These are phyloP conservation scores for Solenopsis fugax DNA, from an alignment of 1,140 invertebrate genomes.

Conservation along the genomic window DNA sequence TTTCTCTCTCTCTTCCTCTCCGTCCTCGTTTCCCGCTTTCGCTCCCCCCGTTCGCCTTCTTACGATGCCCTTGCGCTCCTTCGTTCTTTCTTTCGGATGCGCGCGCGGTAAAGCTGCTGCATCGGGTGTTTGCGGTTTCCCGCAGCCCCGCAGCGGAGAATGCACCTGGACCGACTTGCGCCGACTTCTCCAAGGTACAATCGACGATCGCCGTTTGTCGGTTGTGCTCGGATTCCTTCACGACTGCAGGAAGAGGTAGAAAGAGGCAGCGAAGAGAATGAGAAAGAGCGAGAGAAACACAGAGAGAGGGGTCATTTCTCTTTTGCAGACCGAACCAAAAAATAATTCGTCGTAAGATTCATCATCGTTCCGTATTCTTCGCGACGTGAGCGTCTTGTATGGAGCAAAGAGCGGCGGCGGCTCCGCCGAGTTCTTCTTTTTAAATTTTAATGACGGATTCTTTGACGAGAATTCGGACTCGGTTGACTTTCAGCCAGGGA, in stretches of 20 bases:
- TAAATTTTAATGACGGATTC: conserved; percentile 1
- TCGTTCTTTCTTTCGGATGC: conserved; percentile 15
- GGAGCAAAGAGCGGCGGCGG: background rate
- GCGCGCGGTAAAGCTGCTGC: conserved; percentile 21
- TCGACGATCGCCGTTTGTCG: conserved; percentile 59
- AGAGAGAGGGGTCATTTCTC: background rate
- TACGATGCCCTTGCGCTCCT: background rate
- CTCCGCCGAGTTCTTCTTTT: background rate
- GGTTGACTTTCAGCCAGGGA: background rate
- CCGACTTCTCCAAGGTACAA: conserved; percentile 37
- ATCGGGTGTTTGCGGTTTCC: conserved; percentile 52
- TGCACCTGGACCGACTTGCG: conserved; percentile 52
- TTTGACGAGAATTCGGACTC: background rate
- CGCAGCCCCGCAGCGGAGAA: conserved; percentile 39
- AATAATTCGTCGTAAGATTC: conserved; percentile 11
- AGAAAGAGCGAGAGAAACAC: background rate
- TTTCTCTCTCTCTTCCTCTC: background rate
- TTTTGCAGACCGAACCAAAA: background rate
- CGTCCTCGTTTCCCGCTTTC: background rate
- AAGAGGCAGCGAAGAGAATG: background rate
- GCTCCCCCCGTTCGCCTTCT: background rate
- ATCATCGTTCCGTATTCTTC: conserved; percentile 29
- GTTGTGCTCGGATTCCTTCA: conserved; percentile 59
- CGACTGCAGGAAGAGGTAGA: conserved; percentile 9
- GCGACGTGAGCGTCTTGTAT: background rate